Base-by-base conservation (phyloP, 2,797 vertebrate genomes). In the Rhynchonycteris naso region DNA sequence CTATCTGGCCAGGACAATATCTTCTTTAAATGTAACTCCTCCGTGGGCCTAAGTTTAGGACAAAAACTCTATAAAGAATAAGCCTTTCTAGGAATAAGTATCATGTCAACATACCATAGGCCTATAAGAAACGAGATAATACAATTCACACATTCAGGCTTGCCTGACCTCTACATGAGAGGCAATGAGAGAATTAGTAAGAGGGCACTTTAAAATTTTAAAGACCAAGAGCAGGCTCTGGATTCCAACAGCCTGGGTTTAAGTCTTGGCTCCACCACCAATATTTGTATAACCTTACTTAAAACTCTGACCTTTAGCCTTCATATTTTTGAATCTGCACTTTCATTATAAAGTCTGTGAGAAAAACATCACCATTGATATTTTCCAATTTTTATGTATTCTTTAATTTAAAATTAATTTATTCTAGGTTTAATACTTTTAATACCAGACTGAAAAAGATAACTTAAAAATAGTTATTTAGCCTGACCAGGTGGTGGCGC, bases 391-490 rank as follows among this genome's bases (percentile, higher is more conserved):
- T 91, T 80, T 68, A 71, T 28, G 69, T 59, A 33, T 69, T 94
- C 30, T 85, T 61, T 78, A 78, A n/a, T 43, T 80, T 63, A 90
- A 96, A 86, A 56, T 43, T 52, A 82, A 50, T 56, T 59, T 65
- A 88, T 85, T 66, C 28, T 72, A 89, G 50, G 52, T 54, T 93
- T 86, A 85, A 72, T 61, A 88, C 75, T 91, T 91, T 93, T 88
- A 65, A 91, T 47, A 75, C 59, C 76, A 95, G 82, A 74, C 14
- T 28, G 52, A 88, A 80, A 75, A 30, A 68, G 52, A 69, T 75
- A 61, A 76, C 35, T 80, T 82, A 66, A 86, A 95, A 85, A 74
- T 10, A 80, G 56, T 63, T 89, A 59, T 26, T 68, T 68, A 88
- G n/a, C n/a, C n/a, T n/a, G n/a, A n/a, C n/a, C n/a, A n/a, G n/a